Evolutionary conservation across 2,888 invertebrate species (phyloP).

Genomic region (Pammene aurita): DNA sequence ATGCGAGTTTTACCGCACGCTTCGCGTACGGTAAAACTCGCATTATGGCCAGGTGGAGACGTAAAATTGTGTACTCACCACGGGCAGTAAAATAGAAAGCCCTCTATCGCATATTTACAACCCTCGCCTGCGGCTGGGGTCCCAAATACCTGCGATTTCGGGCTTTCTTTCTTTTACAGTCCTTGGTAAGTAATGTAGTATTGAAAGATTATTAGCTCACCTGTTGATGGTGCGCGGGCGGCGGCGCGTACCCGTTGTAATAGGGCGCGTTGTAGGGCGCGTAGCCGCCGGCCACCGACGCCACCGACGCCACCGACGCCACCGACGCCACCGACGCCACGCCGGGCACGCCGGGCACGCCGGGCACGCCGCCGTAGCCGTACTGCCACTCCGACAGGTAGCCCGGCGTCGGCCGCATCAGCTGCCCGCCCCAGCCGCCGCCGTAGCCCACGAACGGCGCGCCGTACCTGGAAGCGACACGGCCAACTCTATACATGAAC

Average conservation of each 20-base stretch:
- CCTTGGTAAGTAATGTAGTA: too few relatives aligned
- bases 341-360: slow-evolving; percentile 48
- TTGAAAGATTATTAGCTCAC: slow-evolving; percentile 46
- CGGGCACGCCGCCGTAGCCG: slow-evolving; percentile 71
- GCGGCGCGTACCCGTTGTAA: slow-evolving; percentile 78
- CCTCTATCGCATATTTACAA: too few relatives aligned
- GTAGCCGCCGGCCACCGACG: slow-evolving; percentile 53
- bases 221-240: slow-evolving; percentile 78
- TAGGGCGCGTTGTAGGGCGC: slow-evolving; percentile 76
- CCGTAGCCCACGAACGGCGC: slow-evolving; percentile 79
- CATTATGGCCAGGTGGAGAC: too few relatives aligned
- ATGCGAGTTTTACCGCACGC: too few relatives aligned
- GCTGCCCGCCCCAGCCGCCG: slow-evolving; percentile 74
- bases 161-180: too few relatives aligned
- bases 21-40: too few relatives aligned
- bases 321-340: slow-evolving; percentile 36
- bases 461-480: slow-evolving; percentile 62
- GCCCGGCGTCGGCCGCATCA: slow-evolving; percentile 79
- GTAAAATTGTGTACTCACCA: too few relatives aligned
- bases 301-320: slow-evolving; percentile 34
- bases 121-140: too few relatives aligned
- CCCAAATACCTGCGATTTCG: too few relatives aligned
- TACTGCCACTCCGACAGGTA: slow-evolving; percentile 81
- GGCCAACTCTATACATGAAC: too few relatives aligned
- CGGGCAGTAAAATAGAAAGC: too few relatives aligned